These are phyloP conservation scores for Tipula confusa DNA, from an alignment of 2,888 invertebrate genomes.

Conservation along the genomic window DNA sequence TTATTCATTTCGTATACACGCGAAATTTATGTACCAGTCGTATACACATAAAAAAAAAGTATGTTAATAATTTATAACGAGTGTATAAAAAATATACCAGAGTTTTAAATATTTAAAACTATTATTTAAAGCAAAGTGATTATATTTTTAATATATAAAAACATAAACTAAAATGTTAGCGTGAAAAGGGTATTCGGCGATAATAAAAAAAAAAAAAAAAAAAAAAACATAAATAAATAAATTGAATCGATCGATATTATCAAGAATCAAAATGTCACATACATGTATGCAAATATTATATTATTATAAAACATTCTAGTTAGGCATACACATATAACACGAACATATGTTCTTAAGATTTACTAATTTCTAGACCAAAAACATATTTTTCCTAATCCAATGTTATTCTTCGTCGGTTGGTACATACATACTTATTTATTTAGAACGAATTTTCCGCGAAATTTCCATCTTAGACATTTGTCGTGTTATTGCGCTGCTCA, in stretches of 20 bases:
- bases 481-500: neutral
- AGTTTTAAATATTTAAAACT: neutral
- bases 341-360: neutral
- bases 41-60: neutral
- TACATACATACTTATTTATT: neutral
- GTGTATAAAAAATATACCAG: neutral
- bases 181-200: neutral
- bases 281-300: neutral
- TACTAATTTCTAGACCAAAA: neutral
- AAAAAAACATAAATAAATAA: too few relatives aligned
- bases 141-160: neutral
- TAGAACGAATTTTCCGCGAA: slow-evolving; percentile 25
- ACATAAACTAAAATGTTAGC: neutral
- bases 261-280: neutral
- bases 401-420: neutral
- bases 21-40: neutral
- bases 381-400: neutral
- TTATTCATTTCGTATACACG: neutral
- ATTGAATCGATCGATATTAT: neutral
- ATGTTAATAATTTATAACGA: neutral
- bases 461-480: neutral
- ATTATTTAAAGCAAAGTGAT: neutral
- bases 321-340: neutral
- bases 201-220: too few relatives aligned
- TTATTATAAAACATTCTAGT: neutral